Conservation (phyloP, 2,113 vertebrate genomes). For the Eretmochelys imbricata region DNA sequence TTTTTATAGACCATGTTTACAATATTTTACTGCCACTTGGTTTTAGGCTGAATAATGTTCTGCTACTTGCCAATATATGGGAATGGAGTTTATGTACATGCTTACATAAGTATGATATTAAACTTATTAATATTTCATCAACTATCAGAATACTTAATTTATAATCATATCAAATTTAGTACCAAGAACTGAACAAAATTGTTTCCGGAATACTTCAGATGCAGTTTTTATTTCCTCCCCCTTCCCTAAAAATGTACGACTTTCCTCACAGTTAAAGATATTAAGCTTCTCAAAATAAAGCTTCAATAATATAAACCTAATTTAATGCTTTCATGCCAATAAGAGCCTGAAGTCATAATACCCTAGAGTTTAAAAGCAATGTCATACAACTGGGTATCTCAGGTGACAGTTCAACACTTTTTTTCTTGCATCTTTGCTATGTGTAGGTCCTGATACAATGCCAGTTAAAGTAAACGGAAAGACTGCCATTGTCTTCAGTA, state of each 20-base stretch:
- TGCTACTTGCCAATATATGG: neutral
- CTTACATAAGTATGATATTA: neutral
- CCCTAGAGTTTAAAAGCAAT: neutral
- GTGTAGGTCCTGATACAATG: neutral
- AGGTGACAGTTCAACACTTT: neutral
- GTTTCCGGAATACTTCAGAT: slow-evolving; percentile 24
- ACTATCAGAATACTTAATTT: slow-evolving; percentile 19
- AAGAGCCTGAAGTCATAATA: neutral
- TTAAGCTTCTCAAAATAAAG: neutral
- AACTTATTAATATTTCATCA: slow-evolving; percentile 34
- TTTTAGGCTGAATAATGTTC: neutral
- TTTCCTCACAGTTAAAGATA: neutral
- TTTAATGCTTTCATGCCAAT: slow-evolving; percentile 14
- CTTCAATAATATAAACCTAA: neutral
- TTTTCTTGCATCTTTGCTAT: neutral
- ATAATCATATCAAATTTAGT: slow-evolving; percentile 22
- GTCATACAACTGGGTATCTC: neutral
- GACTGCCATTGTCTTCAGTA: neutral
- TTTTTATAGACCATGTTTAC: neutral
- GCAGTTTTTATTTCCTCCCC: neutral
- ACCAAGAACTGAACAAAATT: slow-evolving; percentile 25
- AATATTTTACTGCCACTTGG: neutral
- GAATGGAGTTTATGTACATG: neutral
- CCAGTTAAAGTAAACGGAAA: neutral
- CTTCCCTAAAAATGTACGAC: neutral